Percentiles rank a stretch among this genome's conserved stretches.
Evolutionary conservation across 2,888 invertebrate genomes (phyloP).

Genomic region (Allacma fusca): DNA sequence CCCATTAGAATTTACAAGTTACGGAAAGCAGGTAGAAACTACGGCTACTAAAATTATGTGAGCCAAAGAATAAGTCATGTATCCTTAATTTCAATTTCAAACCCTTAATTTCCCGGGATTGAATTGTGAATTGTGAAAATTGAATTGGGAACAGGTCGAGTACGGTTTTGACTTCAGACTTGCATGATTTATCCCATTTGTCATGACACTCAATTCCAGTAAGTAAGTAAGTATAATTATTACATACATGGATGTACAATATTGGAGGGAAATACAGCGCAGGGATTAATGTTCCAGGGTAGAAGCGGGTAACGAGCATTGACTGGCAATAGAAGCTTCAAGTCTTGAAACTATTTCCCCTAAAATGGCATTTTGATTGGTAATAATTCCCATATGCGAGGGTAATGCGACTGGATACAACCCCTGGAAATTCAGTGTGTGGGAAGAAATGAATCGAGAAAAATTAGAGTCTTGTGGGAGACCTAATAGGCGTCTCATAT

Average conservation of each 20-base stretch:
- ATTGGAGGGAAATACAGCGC: no score
- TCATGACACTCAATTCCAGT: not conserved
- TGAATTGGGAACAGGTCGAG: not conserved
- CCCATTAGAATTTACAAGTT: not conserved
- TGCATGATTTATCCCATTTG: not conserved
- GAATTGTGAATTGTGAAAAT: not conserved
- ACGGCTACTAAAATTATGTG: not conserved
- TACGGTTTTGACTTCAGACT: not conserved
- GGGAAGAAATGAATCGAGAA: slow-evolving; percentile 42
- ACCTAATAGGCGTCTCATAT: slow-evolving; percentile 52
- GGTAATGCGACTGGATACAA: no score
- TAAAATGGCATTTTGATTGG: not conserved
- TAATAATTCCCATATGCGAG: not conserved
- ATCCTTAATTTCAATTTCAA: not conserved
- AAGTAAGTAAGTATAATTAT: no score
- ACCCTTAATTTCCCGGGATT: not conserved
- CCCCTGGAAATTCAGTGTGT: not conserved
- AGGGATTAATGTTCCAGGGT: not conserved
- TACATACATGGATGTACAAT: no score
- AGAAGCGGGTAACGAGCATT: not conserved
- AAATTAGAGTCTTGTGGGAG: slow-evolving; percentile 49
- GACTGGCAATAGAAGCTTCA: not conserved
- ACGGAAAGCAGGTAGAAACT: not conserved
- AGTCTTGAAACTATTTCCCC: not conserved
- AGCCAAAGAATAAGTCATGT: not conserved